Conservation (phyloP, 2,888 invertebrate species). For the Trachelus stipa region DNA sequence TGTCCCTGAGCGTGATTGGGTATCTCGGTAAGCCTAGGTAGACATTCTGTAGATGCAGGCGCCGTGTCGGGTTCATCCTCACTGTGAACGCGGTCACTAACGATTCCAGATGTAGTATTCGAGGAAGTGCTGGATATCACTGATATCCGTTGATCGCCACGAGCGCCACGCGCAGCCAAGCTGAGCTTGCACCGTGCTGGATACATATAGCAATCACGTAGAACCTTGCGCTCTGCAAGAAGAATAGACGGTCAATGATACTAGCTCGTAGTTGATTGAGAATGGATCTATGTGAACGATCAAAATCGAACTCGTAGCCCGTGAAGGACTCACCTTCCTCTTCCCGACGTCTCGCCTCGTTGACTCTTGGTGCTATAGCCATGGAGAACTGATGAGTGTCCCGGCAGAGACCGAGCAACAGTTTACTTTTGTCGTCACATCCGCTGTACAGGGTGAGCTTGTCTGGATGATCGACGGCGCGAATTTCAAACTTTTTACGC, state of each 20-base stretch:
- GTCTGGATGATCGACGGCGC: constrained; percentile 83
- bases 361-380: constrained; percentile 87
- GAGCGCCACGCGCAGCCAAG: constrained; percentile 73
- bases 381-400: constrained; percentile 96
- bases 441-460: constrained; percentile 91
- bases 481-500: constrained; percentile 96
- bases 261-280: constrained; percentile 2
- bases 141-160: constrained; percentile 85
- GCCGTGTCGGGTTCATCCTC: constrained; percentile 94
- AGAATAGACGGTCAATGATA: constrained; percentile 5
- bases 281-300: background rate
- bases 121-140: constrained; percentile 94
- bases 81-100: constrained; percentile 94
- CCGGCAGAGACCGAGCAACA: constrained; percentile 86
- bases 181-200: constrained; percentile 72
- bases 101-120: constrained; percentile 97
- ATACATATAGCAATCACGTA: constrained; percentile 80
- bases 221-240: constrained; percentile 71
- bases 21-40: constrained; percentile 70
- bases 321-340: constrained; percentile 74
- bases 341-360: constrained; percentile 84
- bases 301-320: constrained; percentile 22
- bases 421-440: constrained; percentile 94
- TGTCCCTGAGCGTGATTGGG: constrained; percentile 36
- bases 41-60: constrained; percentile 87